Evolutionary conservation across 2,113 vertebrate species (phyloP).

Genomic region (Rhinoderma darwinii): DNA sequence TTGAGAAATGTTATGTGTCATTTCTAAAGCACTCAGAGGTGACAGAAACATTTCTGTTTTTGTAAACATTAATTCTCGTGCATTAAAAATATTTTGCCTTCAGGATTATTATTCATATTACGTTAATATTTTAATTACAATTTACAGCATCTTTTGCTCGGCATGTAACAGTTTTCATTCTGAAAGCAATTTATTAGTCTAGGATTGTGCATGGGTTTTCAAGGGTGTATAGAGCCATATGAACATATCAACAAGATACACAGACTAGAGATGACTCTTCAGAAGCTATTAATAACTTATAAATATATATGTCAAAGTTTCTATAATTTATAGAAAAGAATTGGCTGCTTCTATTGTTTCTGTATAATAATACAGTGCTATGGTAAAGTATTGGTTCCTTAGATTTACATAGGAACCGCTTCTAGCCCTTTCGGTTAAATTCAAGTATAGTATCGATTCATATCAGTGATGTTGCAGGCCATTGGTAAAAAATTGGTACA

Average conservation of each 20-base stretch:
- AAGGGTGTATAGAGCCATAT: background rate
- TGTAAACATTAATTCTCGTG: slow-evolving; percentile 11
- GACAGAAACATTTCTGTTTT: slow-evolving; percentile 24
- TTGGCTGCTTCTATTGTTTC: too few relatives aligned
- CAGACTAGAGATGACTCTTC: background rate
- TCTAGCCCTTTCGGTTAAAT: background rate
- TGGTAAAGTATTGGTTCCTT: too few relatives aligned
- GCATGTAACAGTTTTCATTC: background rate
- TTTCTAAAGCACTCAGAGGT: slow-evolving; percentile 5
- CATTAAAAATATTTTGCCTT: slow-evolving; percentile 14
- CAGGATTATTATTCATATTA: background rate
- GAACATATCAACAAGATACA: background rate
- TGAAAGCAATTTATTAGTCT: background rate
- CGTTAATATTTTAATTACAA: slow-evolving; percentile 27
- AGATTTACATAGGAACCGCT: background rate
- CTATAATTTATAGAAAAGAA: too few relatives aligned
- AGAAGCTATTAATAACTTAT: background rate
- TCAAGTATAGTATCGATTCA: background rate
- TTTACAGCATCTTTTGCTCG: background rate
- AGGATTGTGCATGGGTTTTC: background rate
- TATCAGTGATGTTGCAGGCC: background rate
- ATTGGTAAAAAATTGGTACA: background rate
- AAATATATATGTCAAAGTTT: too few relatives aligned
- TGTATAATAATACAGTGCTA: too few relatives aligned
- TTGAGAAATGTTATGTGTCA: slow-evolving; percentile 30